Percentiles rank a stretch among this genome's conserved stretches.
phyloP scores from a whole-genome alignment of 2,888 invertebrate genomes.

The Pseudococcus longispinus region DNA sequence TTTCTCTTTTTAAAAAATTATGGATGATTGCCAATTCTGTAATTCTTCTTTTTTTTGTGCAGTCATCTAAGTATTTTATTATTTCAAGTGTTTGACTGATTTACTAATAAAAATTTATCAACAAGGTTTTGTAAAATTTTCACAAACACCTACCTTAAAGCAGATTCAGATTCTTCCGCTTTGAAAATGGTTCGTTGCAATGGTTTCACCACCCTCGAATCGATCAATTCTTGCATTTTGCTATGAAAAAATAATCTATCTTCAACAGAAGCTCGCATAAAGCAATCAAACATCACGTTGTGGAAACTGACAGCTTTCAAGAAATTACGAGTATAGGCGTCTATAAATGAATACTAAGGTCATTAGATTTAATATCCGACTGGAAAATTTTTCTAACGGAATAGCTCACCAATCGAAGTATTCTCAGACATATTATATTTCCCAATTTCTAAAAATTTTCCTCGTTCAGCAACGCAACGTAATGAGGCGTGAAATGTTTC shows the following conservation, averaged over 20 bases:
- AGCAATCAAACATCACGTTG: constrained; percentile 77
- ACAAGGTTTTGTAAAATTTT: too few species aligned
- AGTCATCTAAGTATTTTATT: too few species aligned
- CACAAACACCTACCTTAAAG: constrained; percentile 75
- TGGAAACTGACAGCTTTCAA: constrained; percentile 77
- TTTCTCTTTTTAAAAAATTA: too few species aligned
- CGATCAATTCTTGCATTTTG: constrained; percentile 71
- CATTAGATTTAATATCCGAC: neutral
- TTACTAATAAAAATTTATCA: too few species aligned
- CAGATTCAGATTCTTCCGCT: constrained; percentile 73
- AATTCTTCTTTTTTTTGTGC: too few species aligned
- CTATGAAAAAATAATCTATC: constrained; percentile 68
- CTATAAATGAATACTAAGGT: constrained; percentile 59
- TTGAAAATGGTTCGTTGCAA: constrained; percentile 71
- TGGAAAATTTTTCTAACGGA: neutral
- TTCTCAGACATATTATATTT: constrained; percentile 27
- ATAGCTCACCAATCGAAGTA: neutral
- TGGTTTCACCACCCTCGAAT: constrained; percentile 73
- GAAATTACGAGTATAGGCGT: constrained; percentile 69
- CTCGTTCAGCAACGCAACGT: constrained; percentile 68
- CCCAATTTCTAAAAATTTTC: constrained; percentile 82
- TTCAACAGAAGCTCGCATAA: constrained; percentile 66
- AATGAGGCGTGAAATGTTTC: constrained; percentile 82
- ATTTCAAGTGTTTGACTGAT: too few species aligned
- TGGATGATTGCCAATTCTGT: too few species aligned